Evolutionary conservation across 1,140 invertebrate genomes (phyloP).

Genomic region (Diplogasteroides magnus): DNA sequence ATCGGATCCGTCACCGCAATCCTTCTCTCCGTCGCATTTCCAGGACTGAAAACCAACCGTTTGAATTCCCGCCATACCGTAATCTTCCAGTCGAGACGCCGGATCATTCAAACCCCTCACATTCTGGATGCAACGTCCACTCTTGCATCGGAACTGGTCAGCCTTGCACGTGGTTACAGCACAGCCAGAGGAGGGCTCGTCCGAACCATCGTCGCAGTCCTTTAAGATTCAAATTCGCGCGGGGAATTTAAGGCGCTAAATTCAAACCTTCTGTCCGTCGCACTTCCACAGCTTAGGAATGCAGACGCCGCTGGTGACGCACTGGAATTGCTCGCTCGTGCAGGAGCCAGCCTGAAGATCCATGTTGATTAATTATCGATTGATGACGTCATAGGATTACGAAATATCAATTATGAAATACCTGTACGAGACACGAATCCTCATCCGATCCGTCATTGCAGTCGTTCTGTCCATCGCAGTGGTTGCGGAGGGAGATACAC

Average conservation of each 20-base stretch:
- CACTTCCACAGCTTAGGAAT: conserved; percentile 89
- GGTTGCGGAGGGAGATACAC: conserved; percentile 43
- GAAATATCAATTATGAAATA: conserved; percentile 1
- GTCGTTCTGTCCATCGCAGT: conserved; percentile 80
- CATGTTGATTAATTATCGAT: no score
- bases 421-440: conserved; percentile 37
- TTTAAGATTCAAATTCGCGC: conserved; percentile 62
- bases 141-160: conserved; percentile 64
- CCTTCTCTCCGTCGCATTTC: conserved; percentile 87
- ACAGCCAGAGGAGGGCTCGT: conserved; percentile 85
- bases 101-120: conserved; percentile 62
- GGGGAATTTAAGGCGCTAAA: conserved; percentile 65
- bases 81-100: not conserved
- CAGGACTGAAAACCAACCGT: conserved; percentile 83
- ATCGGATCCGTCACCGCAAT: conserved; percentile 71
- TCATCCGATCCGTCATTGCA: conserved; percentile 65
- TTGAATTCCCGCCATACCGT: no score
- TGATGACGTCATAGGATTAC: conserved; percentile 69
- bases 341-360: conserved; percentile 35
- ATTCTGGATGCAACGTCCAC: conserved; percentile 81
- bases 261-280: conserved; percentile 73
- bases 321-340: conserved; percentile 63
- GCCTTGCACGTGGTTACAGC: conserved; percentile 57
- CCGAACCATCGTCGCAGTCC: conserved; percentile 84
- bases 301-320: conserved; percentile 70